Percentiles rank a stretch among this genome's conserved stretches.
Conservation (phyloP, 2,113 vertebrate species). For the Forbesichthys papilliferus region DNA sequence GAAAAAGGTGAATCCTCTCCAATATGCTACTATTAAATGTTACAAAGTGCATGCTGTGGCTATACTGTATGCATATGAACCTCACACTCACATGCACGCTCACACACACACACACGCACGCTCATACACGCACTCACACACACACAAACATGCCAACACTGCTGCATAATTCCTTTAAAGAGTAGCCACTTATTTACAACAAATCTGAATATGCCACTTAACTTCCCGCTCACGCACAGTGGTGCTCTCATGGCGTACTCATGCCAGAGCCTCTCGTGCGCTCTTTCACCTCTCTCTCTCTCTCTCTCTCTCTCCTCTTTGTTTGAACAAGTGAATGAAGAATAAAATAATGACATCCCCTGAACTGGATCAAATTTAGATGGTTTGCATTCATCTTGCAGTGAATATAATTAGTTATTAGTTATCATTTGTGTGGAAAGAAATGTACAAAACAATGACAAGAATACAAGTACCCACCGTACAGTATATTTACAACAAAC, state of each 20-base stretch:
- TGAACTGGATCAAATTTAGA: conserved; percentile 19
- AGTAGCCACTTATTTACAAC: conserved; percentile 57
- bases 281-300: not conserved
- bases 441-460: no score
- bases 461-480: no score
- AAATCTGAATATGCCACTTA: conserved; percentile 44
- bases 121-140: not conserved
- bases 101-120: not conserved
- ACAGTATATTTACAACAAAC: not conserved
- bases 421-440: no score
- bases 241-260: conserved; percentile 16
- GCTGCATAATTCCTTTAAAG: conserved; percentile 41
- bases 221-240: not conserved
- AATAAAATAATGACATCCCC: conserved; percentile 25
- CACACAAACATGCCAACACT: conserved; percentile 30
- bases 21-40: conserved; percentile 2
- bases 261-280: conserved; percentile 12
- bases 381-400: not conserved
- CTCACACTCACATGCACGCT: not conserved
- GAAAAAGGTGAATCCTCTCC: not conserved
- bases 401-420: no score
- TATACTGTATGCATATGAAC: conserved; percentile 18
- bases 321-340: conserved; percentile 19
- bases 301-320: conserved; percentile 26
- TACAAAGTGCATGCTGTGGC: conserved; percentile 11